A percentile compares a stretch with the other conserved stretches of the same genome.
Conservation (phyloP, 2,113 vertebrate genomes). For the Boulengeromyrus knoepffleri region DNA sequence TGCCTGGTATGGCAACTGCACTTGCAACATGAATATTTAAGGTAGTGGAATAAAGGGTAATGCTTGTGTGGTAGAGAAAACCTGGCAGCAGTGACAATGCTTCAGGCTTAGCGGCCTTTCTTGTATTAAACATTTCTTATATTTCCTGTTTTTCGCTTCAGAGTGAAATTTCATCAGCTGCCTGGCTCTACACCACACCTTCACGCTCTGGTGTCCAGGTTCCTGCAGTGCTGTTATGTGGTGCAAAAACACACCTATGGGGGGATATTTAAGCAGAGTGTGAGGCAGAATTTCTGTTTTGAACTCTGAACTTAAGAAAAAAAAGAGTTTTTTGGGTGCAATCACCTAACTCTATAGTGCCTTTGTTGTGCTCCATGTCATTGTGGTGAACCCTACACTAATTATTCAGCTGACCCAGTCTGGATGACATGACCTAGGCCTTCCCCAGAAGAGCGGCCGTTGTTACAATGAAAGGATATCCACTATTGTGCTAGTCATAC, state of each 20-base stretch:
- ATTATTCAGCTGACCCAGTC: conserved; percentile 63
- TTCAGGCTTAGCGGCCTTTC: not conserved
- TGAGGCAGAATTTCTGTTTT: conserved; percentile 34
- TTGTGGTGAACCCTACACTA: conserved; percentile 54
- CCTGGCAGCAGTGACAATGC: conserved; percentile 14
- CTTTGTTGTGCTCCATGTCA: conserved; percentile 61
- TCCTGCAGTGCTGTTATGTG: conserved; percentile 25
- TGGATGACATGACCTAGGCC: conserved; percentile 66
- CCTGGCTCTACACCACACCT: not conserved
- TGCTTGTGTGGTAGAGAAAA: conserved; percentile 24
- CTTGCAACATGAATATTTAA: conserved; percentile 34
- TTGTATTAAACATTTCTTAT: not conserved
- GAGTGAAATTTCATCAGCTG: not conserved
- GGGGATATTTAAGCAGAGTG: conserved; percentile 29
- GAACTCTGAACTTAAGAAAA: conserved; percentile 52
- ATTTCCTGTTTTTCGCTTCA: not conserved
- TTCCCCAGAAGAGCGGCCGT: conserved; percentile 45
- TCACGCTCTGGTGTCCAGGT: conserved; percentile 2
- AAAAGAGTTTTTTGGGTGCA: conserved; percentile 40
- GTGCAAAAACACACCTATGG: conserved; percentile 31
- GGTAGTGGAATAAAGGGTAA: conserved; percentile 23
- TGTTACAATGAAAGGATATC: conserved; percentile 39
- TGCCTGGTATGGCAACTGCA: not conserved
- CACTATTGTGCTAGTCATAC: not conserved
- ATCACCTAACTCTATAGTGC: conserved; percentile 53